Conservation (phyloP, 1,140 invertebrate genomes). For the Heliothis virescens region DNA sequence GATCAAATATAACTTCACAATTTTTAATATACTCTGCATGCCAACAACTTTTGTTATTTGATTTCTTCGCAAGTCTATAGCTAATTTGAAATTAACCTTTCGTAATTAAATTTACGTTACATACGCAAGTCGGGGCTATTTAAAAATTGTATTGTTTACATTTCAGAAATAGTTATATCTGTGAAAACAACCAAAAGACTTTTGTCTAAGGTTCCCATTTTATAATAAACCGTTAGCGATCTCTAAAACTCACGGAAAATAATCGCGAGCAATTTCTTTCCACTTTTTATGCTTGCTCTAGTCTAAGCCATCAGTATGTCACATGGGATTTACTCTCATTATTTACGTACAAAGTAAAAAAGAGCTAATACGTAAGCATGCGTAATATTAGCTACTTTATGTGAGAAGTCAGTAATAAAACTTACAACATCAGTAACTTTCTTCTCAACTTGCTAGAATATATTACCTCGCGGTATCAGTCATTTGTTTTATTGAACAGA, state of each 20-base stretch:
- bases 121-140: too few species aligned
- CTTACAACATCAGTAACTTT: neutral
- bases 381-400: slow-evolving; percentile 1
- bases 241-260: too few species aligned
- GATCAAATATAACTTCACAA: neutral
- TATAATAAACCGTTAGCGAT: too few species aligned
- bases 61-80: neutral
- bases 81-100: neutral
- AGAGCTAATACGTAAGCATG: slow-evolving; percentile 13
- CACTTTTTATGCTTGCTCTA: slow-evolving; percentile 14
- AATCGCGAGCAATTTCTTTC: neutral
- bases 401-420: slow-evolving; percentile 10
- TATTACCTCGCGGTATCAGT: neutral
- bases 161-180: too few species aligned
- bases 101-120: too few species aligned
- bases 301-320: slow-evolving; percentile 40
- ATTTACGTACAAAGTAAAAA: slow-evolving; percentile 35
- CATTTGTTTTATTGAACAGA: slow-evolving; percentile 17
- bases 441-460: neutral
- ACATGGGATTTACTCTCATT: slow-evolving; percentile 40
- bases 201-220: too few species aligned
- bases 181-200: too few species aligned
- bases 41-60: neutral
- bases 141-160: too few species aligned
- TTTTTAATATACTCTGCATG: neutral